Conservation (phyloP, 2,888 invertebrate species). For the Sarcophaga carnaria region DNA sequence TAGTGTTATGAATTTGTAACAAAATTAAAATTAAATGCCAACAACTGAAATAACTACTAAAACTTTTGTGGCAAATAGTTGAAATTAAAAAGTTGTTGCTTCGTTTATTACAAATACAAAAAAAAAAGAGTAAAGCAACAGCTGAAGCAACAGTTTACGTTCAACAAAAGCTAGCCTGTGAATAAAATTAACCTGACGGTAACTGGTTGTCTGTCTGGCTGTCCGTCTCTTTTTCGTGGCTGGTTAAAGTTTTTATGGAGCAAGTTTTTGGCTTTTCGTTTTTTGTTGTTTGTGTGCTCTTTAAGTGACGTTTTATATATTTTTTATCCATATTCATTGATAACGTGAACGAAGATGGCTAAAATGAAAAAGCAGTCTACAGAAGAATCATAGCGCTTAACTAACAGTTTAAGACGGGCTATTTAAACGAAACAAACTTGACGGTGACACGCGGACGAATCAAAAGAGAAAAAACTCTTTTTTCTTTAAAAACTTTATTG, state of each 20-base stretch:
- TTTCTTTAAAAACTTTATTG: constrained; percentile 17
- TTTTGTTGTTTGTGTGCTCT: constrained; percentile 36
- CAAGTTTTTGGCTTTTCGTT: constrained; percentile 45
- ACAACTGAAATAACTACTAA: neutral
- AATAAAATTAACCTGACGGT: constrained; percentile 4
- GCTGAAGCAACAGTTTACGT: constrained; percentile 60
- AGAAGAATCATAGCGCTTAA: constrained; percentile 47
- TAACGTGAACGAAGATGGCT: constrained; percentile 47
- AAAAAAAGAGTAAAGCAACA: constrained; percentile 26
- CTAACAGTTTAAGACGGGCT: constrained; percentile 54
- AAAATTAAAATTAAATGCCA: neutral
- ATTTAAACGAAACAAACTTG: constrained; percentile 46
- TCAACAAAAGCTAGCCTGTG: neutral
- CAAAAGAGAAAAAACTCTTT: neutral
- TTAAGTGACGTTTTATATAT: constrained; percentile 45
- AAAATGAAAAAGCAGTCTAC: constrained; percentile 58
- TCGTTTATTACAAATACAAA: neutral
- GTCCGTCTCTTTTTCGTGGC: neutral
- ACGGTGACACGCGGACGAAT: constrained; percentile 43
- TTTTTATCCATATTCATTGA: constrained; percentile 26
- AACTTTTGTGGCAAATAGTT: neutral
- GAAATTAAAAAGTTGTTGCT: neutral
- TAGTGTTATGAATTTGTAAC: neutral
- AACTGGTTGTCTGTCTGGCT: constrained; percentile 22
- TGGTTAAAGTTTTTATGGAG: constrained; percentile 32